Conservation (phyloP, 2,113 vertebrate species). For the Nettapus auritus region DNA sequence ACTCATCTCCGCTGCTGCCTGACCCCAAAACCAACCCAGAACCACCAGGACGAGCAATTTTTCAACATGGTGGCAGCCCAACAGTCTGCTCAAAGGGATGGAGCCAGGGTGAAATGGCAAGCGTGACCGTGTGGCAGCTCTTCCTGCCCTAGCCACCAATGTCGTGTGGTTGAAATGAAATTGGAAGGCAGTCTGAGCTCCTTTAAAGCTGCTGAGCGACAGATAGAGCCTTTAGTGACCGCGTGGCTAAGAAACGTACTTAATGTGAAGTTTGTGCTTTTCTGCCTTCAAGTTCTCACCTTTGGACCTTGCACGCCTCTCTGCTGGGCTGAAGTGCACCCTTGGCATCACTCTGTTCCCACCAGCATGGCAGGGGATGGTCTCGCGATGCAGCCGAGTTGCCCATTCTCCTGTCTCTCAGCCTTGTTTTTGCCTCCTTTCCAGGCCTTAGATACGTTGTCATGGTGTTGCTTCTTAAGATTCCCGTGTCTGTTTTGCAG, state of each 20-base stretch:
- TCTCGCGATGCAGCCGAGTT: background rate
- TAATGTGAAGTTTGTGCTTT: background rate
- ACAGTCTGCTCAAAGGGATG: no score
- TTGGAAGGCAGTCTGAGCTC: background rate
- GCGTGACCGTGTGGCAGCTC: accelerated
- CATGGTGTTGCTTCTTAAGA: background rate
- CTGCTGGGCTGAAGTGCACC: accelerated
- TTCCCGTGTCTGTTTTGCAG: background rate
- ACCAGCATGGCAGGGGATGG: accelerated
- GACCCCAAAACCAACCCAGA: no score
- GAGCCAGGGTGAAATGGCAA: background rate
- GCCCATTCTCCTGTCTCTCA: background rate
- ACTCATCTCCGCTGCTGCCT: no score
- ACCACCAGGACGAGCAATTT: no score
- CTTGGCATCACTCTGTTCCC: accelerated
- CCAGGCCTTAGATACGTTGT: background rate
- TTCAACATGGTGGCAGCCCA: no score
- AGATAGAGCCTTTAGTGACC: background rate
- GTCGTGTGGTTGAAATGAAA: background rate
- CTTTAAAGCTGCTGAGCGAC: background rate
- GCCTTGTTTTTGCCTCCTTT: background rate
- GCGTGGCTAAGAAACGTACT: background rate
- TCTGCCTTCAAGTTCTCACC: background rate
- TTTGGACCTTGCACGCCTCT: background rate
- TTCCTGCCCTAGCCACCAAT: background rate